A percentile compares a stretch with the other conserved stretches of the same genome.
These are phyloP conservation scores for Diplodus sargus DNA, from an alignment of 2,797 vertebrate genomes.

Conservation along the genomic window DNA sequence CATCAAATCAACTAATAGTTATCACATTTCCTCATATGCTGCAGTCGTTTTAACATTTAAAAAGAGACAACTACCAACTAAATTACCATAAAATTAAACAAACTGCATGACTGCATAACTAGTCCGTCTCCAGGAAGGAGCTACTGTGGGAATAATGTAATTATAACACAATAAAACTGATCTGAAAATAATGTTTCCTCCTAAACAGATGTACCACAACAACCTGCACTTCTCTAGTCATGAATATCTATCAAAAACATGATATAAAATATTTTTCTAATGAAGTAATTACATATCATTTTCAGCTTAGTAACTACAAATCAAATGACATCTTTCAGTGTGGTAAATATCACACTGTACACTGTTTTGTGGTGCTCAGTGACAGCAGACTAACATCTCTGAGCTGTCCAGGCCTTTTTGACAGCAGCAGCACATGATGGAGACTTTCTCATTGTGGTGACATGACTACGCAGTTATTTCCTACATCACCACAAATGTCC, in stretches of 20 bases:
- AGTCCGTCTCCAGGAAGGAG: not conserved
- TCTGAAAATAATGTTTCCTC: not conserved
- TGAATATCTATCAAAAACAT: no score
- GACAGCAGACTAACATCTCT: not conserved
- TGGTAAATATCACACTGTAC: not conserved
- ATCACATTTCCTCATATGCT: not conserved
- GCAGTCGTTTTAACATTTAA: no score
- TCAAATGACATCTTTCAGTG: not conserved
- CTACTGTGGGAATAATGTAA: not conserved
- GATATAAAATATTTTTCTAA: not conserved
- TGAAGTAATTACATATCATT: no score
- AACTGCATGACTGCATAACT: not conserved
- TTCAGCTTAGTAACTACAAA: not conserved
- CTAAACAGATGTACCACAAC: not conserved
- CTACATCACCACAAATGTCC: not conserved
- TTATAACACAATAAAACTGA: not conserved
- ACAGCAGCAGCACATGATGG: not conserved
- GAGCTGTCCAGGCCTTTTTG: not conserved
- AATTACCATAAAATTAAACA: not conserved
- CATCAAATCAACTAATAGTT: not conserved
- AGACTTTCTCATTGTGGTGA: not conserved
- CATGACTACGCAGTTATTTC: slow-evolving; percentile 26
- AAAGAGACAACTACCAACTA: not conserved
- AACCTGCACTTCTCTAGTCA: no score
- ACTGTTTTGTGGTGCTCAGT: not conserved